Conservation (phyloP, 92 coral and sea anemone genomes). For the Anthopleura xanthogrammica region DNA sequence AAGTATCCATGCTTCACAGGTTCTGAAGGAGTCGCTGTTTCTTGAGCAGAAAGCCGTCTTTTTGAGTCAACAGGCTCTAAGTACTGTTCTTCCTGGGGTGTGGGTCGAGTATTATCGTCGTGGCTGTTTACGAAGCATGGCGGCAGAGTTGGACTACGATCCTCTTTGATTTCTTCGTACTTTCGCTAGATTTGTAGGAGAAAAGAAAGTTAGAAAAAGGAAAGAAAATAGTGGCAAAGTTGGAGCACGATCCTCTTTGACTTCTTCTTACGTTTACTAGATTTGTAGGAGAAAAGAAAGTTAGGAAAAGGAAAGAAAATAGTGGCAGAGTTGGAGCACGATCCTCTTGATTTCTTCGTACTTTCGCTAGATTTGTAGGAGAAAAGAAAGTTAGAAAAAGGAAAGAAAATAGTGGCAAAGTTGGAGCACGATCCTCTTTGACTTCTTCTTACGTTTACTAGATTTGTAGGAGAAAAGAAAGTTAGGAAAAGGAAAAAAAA, state of each 20-base stretch:
- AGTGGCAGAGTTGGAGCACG: conserved; percentile 1
- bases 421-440: too few species aligned
- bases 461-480: too few species aligned
- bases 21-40: background rate
- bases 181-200: background rate
- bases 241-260: too few species aligned
- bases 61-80: background rate
- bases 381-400: background rate
- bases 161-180: conserved; percentile 9
- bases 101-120: background rate
- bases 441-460: too few species aligned
- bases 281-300: too few species aligned
- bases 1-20: conserved; percentile 29
- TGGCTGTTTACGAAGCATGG: background rate
- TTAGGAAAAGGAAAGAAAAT: too few species aligned
- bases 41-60: background rate
- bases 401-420: too few species aligned
- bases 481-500: too few species aligned
- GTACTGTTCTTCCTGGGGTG: background rate
- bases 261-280: too few species aligned
- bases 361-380: background rate
- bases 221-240: too few species aligned
- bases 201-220: background rate
- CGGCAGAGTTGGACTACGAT: background rate
- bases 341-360: conserved; percentile 10